phyloP scores from a whole-genome alignment of 2,797 vertebrate species.

The Chelidonichthys spinosus region DNA sequence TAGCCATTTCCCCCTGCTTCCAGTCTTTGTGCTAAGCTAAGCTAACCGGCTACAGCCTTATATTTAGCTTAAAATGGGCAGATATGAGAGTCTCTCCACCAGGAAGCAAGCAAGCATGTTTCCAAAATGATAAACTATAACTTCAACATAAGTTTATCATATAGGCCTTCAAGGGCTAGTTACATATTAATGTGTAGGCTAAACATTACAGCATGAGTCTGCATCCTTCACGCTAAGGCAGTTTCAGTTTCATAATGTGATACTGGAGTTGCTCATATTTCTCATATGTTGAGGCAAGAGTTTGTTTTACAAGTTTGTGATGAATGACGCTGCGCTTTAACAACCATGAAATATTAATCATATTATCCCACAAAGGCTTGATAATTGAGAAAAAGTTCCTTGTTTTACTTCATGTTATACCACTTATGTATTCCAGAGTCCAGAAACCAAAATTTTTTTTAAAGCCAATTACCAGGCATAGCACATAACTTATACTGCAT shows the following conservation, averaged over 20 bases:
- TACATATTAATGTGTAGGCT: neutral
- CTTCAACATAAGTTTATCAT: neutral
- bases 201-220: neutral
- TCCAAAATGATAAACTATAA: neutral
- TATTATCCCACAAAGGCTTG: neutral
- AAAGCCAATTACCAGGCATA: slow-evolving; percentile 48
- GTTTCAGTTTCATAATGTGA: neutral
- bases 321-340: slow-evolving; percentile 12
- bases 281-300: neutral
- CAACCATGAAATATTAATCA: slow-evolving; percentile 17
- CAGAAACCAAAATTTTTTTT: slow-evolving; percentile 34
- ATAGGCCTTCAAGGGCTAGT: neutral
- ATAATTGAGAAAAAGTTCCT: neutral
- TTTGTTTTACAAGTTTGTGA: slow-evolving; percentile 16
- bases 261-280: slow-evolving; percentile 6
- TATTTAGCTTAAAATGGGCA: neutral
- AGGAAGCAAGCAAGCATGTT: neutral
- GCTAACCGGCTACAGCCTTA: neutral
- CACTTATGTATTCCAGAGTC: slow-evolving; percentile 9
- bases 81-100: neutral
- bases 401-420: neutral
- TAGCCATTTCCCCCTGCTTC: neutral
- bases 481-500: slow-evolving; percentile 34
- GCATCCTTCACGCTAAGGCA: neutral
- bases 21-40: neutral